These are phyloP conservation scores for roundworm (Caenorhabditis elegans) DNA, from an alignment of 1,140 invertebrate genomes.

Conservation along the genomic window DNA sequence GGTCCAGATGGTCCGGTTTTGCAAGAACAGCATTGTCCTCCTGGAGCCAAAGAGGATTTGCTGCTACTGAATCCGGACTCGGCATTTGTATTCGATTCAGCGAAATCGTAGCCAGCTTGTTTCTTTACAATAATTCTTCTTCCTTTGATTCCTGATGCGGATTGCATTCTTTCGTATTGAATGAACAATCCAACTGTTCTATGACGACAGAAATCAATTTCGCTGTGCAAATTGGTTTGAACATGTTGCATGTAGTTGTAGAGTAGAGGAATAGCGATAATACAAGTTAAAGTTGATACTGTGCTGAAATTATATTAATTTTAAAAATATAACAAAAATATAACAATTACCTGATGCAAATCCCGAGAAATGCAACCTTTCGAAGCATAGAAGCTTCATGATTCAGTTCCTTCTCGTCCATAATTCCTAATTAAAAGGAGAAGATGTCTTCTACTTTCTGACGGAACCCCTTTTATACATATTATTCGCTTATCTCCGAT, in stretches of 20 bases:
- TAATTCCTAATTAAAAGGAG: background rate
- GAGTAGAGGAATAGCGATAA: slow-evolving; percentile 55
- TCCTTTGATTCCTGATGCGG: slow-evolving; percentile 33
- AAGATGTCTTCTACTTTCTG: background rate
- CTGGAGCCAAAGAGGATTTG: background rate
- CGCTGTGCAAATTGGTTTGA: slow-evolving; percentile 54
- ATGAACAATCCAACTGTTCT: slow-evolving; percentile 46
- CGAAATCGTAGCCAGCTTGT: slow-evolving; percentile 39
- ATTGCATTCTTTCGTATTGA: slow-evolving; percentile 47
- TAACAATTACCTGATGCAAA: slow-evolving; percentile 40
- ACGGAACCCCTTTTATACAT: background rate
- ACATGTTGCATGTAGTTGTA: slow-evolving; percentile 63
- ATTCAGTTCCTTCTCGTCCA: slow-evolving; percentile 29
- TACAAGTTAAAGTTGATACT: slow-evolving; percentile 37
- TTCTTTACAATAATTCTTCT: slow-evolving; percentile 12
- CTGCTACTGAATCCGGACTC: slow-evolving; percentile 1
- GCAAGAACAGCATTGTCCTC: slow-evolving; percentile 39
- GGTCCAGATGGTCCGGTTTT: slow-evolving; percentile 36
- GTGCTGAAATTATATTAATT: slow-evolving; percentile 28
- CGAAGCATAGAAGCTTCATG: slow-evolving; percentile 35
- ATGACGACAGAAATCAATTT: slow-evolving; percentile 57
- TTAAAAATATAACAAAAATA: background rate
- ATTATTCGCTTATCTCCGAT: background rate
- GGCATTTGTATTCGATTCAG: background rate
- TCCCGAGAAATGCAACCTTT: slow-evolving; percentile 40